Evolutionary conservation across 2,113 vertebrate genomes (phyloP).

Genomic region (Varanus komodoensis): DNA sequence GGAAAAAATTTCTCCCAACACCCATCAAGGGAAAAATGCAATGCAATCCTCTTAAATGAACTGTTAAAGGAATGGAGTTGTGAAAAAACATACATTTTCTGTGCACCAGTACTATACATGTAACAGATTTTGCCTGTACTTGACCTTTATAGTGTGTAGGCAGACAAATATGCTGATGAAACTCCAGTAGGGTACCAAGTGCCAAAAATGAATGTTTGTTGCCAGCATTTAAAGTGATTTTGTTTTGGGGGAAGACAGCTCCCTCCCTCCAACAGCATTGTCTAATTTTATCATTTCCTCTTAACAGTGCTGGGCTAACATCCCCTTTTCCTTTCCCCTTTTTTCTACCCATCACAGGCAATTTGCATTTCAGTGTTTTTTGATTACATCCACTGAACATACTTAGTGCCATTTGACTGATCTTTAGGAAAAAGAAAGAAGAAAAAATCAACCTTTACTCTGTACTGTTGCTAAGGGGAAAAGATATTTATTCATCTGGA

Average conservation of each 20-base stretch:
- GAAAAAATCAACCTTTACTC: constrained; percentile 56
- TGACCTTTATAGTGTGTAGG: constrained; percentile 37
- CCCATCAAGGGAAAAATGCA: constrained; percentile 68
- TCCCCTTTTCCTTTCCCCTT: not conserved
- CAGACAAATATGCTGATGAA: constrained; percentile 51
- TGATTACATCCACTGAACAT: constrained; percentile 73
- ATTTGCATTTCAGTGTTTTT: constrained; percentile 67
- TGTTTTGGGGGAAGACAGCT: constrained; percentile 41
- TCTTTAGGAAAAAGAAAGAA: constrained; percentile 59
- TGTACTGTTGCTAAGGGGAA: constrained; percentile 64
- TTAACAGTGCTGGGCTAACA: constrained; percentile 29
- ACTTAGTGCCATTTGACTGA: constrained; percentile 77
- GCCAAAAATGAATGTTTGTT: constrained; percentile 32
- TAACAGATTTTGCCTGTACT: constrained; percentile 63
- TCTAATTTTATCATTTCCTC: not conserved
- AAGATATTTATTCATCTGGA: constrained; percentile 66
- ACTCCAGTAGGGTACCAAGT: constrained; percentile 13
- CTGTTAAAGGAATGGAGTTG: constrained; percentile 65
- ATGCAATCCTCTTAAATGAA: constrained; percentile 63
- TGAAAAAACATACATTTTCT: constrained; percentile 66
- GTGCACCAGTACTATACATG: constrained; percentile 43
- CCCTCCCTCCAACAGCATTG: not conserved
- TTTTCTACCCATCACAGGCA: constrained; percentile 42
- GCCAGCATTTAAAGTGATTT: not conserved
- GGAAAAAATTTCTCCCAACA: constrained; percentile 71